These are phyloP conservation scores for Siphlonurus alternatus DNA, from an alignment of 2,888 invertebrate species.

Conservation along the genomic window DNA sequence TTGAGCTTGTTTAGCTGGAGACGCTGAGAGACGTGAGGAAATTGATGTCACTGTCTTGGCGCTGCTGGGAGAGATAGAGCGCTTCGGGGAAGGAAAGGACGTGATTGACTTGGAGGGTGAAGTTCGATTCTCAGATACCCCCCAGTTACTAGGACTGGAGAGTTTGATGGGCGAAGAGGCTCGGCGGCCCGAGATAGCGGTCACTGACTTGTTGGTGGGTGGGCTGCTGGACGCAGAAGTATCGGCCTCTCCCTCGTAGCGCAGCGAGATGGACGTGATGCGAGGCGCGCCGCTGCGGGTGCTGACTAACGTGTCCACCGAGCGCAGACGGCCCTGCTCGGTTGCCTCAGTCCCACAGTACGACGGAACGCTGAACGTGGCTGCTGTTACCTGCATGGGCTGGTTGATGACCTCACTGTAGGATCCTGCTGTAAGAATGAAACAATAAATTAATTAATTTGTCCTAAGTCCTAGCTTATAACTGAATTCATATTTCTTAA, in stretches of 20 bases:
- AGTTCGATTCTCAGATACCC: not conserved
- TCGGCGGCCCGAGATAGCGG: not conserved
- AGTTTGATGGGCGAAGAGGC: not conserved
- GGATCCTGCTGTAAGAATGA: too few relatives aligned
- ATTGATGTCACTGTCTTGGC: not conserved
- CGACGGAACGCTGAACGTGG: not conserved
- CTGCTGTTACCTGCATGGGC: not conserved
- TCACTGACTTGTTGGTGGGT: not conserved
- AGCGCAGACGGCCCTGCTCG: not conserved
- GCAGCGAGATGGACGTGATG: slow-evolving; percentile 2
- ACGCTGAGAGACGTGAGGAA: not conserved
- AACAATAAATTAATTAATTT: too few relatives aligned
- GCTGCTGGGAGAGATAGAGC: not conserved
- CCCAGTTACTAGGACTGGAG: not conserved
- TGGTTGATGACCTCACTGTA: too few relatives aligned
- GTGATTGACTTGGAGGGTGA: not conserved
- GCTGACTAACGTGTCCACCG: not conserved
- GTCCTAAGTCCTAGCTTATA: too few relatives aligned
- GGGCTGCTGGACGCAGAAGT: not conserved
- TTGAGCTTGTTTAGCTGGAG: not conserved
- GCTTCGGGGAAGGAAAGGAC: not conserved
- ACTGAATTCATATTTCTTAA: too few relatives aligned
- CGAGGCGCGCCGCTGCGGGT: not conserved
- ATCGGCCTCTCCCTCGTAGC: not conserved
- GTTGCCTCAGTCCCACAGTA: not conserved